Conservation (phyloP, 2,797 vertebrate species). For the Galago senegalensis region DNA sequence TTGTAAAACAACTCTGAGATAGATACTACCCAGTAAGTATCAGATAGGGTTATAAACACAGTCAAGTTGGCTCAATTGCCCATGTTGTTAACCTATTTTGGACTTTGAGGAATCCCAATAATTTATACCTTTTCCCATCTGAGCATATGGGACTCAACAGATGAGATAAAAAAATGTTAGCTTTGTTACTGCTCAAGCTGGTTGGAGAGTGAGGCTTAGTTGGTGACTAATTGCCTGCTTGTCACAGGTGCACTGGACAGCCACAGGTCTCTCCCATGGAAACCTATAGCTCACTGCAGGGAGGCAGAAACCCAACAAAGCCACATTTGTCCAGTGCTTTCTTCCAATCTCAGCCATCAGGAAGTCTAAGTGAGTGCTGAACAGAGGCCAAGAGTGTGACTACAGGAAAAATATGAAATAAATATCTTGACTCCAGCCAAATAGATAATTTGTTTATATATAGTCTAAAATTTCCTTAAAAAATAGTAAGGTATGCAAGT, state of each 20-base stretch:
- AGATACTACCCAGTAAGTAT: constrained; percentile 35
- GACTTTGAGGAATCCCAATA: background rate
- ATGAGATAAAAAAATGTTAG: background rate
- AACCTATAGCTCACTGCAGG: background rate
- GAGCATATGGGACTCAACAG: background rate
- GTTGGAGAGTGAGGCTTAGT: constrained; percentile 7
- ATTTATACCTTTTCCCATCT: background rate
- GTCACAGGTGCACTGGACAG: background rate
- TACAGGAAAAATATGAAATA: background rate
- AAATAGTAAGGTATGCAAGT: background rate
- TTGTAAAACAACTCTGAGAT: background rate
- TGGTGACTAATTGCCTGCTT: background rate
- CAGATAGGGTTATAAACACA: background rate
- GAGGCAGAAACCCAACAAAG: background rate
- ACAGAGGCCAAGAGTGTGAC: background rate
- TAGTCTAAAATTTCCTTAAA: constrained; percentile 9
- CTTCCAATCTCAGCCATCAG: background rate
- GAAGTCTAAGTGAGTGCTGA: background rate
- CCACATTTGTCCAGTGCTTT: background rate
- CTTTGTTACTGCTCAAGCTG: constrained; percentile 29
- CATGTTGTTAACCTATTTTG: background rate
- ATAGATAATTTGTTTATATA: constrained; percentile 19
- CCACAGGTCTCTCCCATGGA: background rate
- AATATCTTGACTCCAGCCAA: background rate
- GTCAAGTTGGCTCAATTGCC: background rate